A percentile compares a stretch with the other conserved stretches of the same genome.
phyloP scores from a whole-genome alignment of 2,797 vertebrate species.

The Hyperoplus immaculatus region DNA sequence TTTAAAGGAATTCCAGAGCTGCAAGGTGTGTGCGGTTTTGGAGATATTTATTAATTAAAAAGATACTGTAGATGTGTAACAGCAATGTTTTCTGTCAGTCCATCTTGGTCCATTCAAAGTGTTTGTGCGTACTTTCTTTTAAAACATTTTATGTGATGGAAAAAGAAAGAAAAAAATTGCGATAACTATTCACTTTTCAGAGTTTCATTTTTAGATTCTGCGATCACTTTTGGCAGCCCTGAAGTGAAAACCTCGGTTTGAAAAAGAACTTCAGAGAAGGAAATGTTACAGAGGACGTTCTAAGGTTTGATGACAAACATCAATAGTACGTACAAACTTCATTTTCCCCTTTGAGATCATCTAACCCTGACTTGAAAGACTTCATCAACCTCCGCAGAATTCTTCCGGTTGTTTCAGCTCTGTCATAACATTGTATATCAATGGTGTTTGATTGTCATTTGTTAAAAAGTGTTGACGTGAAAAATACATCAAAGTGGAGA shows the following conservation, averaged over 20 bases:
- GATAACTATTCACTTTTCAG: conserved; percentile 10
- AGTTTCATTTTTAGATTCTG: conserved; percentile 11
- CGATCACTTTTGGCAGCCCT: conserved; percentile 17
- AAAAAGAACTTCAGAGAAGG: conserved; percentile 22
- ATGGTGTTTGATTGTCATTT: neutral
- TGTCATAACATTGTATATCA: neutral
- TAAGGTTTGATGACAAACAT: conserved; percentile 7
- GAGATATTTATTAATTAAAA: too few species aligned
- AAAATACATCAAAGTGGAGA: neutral
- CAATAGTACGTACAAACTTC: conserved; percentile 6
- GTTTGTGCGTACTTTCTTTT: conserved; percentile 4
- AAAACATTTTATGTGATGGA: neutral
- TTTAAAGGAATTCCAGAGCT: too few species aligned
- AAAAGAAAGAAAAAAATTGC: neutral
- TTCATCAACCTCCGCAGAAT: neutral
- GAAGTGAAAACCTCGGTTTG: conserved; percentile 20
- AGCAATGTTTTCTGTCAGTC: neutral
- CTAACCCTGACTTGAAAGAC: conserved; percentile 1
- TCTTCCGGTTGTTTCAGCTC: neutral
- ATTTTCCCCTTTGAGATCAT: neutral
- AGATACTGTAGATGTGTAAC: too few species aligned
- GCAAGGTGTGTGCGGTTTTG: too few species aligned
- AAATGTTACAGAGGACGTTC: conserved; percentile 8
- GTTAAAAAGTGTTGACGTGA: neutral
- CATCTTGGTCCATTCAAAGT: neutral